Percentiles rank a stretch among this genome's conserved stretches.
phyloP scores from a whole-genome alignment of 2,113 vertebrate species.

The Candoia aspera region DNA sequence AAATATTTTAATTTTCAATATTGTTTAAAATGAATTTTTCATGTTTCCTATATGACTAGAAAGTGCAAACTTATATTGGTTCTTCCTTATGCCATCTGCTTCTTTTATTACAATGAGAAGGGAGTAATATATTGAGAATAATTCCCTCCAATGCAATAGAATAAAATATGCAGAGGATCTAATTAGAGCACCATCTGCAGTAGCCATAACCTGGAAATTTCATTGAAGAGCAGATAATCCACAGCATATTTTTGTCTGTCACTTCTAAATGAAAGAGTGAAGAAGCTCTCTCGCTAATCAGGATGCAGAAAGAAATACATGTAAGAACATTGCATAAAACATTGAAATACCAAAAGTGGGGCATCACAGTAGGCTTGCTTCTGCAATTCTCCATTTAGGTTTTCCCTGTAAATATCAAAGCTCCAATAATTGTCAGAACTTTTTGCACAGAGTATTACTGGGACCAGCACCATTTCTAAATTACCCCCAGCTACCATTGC shows the following conservation, averaged over 20 bases:
- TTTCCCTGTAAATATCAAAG: neutral
- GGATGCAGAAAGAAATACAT: neutral
- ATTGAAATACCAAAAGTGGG: neutral
- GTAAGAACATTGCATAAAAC: neutral
- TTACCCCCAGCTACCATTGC: neutral
- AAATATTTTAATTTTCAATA: slow-evolving; percentile 37
- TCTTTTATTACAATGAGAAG: slow-evolving; percentile 33
- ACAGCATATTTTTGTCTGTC: neutral
- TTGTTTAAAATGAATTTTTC: slow-evolving; percentile 32
- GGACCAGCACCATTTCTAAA: neutral
- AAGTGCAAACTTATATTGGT: slow-evolving; percentile 23
- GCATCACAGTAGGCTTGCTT: neutral
- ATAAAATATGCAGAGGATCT: slow-evolving; percentile 16
- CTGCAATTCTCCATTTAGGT: neutral
- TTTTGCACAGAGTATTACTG: neutral
- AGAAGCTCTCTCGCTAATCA: neutral
- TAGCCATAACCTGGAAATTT: slow-evolving; percentile 2
- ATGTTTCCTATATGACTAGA: slow-evolving; percentile 3
- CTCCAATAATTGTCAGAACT: neutral
- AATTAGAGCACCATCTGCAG: slow-evolving; percentile 29
- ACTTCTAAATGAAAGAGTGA: neutral
- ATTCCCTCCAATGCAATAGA: slow-evolving; percentile 30
- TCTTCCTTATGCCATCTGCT: slow-evolving; percentile 20
- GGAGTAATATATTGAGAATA: slow-evolving; percentile 22
- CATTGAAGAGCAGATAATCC: slow-evolving; percentile 4